These are phyloP conservation scores for Dioctria linearis DNA, from an alignment of 2,888 invertebrate species.

Conservation along the genomic window DNA sequence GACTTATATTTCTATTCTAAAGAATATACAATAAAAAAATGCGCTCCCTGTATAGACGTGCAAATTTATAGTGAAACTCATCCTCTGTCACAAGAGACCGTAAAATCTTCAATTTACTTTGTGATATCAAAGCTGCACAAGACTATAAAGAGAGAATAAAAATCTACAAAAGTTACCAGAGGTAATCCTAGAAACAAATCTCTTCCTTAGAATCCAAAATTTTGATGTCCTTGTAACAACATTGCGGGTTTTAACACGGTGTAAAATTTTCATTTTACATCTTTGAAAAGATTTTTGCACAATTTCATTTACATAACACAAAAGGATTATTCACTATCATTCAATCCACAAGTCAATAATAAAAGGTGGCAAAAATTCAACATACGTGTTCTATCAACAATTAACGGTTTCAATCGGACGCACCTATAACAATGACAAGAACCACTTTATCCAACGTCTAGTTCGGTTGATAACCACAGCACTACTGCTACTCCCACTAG, in stretches of 20 bases:
- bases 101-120: no score
- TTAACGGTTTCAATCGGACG: not conserved
- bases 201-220: not conserved
- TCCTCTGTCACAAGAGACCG: no score
- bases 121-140: no score
- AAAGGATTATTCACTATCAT: not conserved
- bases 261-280: not conserved
- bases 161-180: not conserved
- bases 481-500: not conserved
- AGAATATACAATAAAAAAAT: no score
- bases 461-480: not conserved
- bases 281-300: not conserved
- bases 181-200: not conserved
- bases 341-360: not conserved
- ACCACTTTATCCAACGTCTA: not conserved
- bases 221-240: not conserved
- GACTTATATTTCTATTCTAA: no score
- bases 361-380: not conserved
- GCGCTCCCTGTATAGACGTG: no score
- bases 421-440: not conserved
- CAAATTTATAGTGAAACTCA: no score
- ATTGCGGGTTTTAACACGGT: not conserved
- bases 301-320: not conserved
- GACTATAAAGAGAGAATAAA: not conserved
- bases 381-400: not conserved